A percentile compares a stretch with the other conserved stretches of the same genome.
phyloP scores from a whole-genome alignment of 2,797 vertebrate species.

The Cryptoblepharus egeriae region DNA sequence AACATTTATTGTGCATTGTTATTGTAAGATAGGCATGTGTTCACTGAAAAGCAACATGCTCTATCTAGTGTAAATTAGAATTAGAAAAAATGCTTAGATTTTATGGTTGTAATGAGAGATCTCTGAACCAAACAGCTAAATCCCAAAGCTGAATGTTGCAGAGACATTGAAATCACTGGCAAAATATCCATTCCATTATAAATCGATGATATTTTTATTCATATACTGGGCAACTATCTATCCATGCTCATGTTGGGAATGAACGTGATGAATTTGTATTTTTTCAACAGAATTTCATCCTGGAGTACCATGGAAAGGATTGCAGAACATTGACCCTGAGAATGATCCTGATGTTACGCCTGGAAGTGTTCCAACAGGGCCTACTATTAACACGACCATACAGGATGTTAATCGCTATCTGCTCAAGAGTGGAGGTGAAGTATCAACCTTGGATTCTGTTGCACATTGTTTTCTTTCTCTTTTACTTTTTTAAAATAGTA shows the following conservation, averaged over 20 bases:
- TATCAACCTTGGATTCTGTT: background rate
- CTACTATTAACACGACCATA: conserved; percentile 97
- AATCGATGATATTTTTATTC: background rate
- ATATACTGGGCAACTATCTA: background rate
- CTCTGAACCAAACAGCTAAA: background rate
- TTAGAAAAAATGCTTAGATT: background rate
- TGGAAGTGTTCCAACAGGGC: conserved; percentile 95
- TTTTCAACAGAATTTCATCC: conserved; percentile 91
- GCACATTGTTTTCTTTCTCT: background rate
- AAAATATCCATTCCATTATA: background rate
- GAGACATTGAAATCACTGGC: background rate
- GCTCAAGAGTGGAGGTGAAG: conserved; percentile 92
- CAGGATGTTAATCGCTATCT: conserved; percentile 98
- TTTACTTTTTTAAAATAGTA: background rate
- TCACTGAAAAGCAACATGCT: background rate
- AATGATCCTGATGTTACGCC: conserved; percentile 98
- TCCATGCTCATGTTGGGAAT: rapidly evolving
- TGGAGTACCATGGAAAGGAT: conserved; percentile 98
- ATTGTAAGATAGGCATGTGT: background rate
- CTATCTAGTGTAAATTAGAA: background rate
- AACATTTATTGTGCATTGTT: background rate
- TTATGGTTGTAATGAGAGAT: background rate
- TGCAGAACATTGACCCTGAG: conserved; percentile 98
- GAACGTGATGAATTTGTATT: background rate
- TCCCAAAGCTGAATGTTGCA: background rate